Base-by-base conservation (phyloP, 2,797 vertebrate species). In the Sebastes matsubarae region DNA sequence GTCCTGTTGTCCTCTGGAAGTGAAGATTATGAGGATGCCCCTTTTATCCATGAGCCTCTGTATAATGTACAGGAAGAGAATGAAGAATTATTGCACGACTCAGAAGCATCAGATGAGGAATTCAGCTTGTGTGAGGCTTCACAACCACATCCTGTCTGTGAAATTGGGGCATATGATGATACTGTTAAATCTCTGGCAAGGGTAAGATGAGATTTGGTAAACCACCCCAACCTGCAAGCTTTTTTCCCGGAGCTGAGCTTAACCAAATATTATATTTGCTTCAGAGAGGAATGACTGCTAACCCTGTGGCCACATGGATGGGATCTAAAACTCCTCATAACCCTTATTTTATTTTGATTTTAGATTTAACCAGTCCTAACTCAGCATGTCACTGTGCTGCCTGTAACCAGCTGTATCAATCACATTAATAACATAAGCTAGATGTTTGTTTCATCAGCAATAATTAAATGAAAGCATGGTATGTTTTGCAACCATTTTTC, bases 111-210 rank as follows among this genome's bases (percentile, higher is more conserved):
- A 4, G 88, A 89, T 78, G 88, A 89, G 32, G 93, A 95, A 77
- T 82, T 60, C 29, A 83, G 87, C 68, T 89, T 94, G 3, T 94
- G 95, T 77, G 95, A 96, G 84, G 93, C 95, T 54, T 82, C 91
- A 0, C 95, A 96, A 52, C 94, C 92, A 27, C 95, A 92, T 65
- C 73, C 80, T 77, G 57, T 81, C 18, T 90, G 87, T 57, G 88
- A 87, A 70, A 75, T 67, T 24, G 91, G 87, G 82, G 87, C 87
- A 70, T 88, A 52, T 27, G 92, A 90, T 46, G 93, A 96, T 73
- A 94, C 87, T 75, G 87, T 96, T 76, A 87, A 93, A 70, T 92
- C 94, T 79, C 94, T 98, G 59, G 94, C 93, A 87, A 97, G 97
- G 97, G 98, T 99, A 96, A 96, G 90, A 93, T 68, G 42, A 81